Evolutionary conservation across 2,888 invertebrate species (phyloP), one percentile per base, ranked within the genome.

Genomic region (Drosophila mulleri): DNA sequence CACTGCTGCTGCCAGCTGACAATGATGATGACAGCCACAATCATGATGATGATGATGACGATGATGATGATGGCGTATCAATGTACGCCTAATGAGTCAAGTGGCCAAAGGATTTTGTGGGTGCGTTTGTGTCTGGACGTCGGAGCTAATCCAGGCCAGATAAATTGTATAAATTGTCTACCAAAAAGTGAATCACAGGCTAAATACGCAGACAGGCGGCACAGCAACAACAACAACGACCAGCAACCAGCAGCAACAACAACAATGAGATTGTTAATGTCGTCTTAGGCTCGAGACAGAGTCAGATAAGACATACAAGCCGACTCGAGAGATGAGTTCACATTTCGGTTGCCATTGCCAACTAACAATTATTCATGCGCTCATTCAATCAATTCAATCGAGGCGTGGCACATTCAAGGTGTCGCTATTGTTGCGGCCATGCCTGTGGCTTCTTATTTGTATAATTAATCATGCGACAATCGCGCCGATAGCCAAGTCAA

Each of bases 41-140:
- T 48, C n/a, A 48, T 14, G 26, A 47, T 20, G 26, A 60, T 39
- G 63, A 53, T 32, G 52, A 50, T 29, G 65, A 68, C 58, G 68
- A 44, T 67, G 63, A 70, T 71, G 69, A 59, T 74, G 71, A 66
- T 47, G 54, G 48, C 67, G 75, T 74, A 86, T 88, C 86, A 87
- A 90, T 87, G 77, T 70, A 52, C 32, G 87, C 90, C 90, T 87
- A 87, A 87, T 87, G 87, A 87, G 90, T 90, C 89, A 89, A 90
- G 90, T 90, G 90, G 78, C 81, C 89, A 82, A 90, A 88, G 82
- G 87, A 78, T 80, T 76, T 78, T 76, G 78, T 78, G 78, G 81
- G 87, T 86, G 72, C 69, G 75, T 63, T 72, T 50, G 50, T 52
- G 78, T 70, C 81, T 64, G 72, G 71, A 61, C 63, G 75, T 65